These are phyloP conservation scores for Pipistrellus pipistrellus DNA, from an alignment of 2,797 vertebrate species.

Conservation along the genomic window DNA sequence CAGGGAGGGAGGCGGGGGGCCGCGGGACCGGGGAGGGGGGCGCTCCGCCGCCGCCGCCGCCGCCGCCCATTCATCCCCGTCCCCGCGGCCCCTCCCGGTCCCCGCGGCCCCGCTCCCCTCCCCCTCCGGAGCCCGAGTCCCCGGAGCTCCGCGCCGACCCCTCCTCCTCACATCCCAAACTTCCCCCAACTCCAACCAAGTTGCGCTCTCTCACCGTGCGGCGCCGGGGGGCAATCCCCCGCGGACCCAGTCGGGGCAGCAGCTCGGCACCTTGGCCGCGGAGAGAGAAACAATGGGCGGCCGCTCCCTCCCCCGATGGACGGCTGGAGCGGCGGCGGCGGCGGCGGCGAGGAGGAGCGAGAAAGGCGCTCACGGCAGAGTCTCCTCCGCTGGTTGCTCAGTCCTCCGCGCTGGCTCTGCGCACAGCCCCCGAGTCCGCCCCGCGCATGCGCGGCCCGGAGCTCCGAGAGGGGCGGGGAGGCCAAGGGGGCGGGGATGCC, in stretches of 20 bases:
- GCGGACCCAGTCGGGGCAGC: conserved; percentile 72
- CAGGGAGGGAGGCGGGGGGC: background rate
- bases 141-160: background rate
- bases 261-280: conserved; percentile 58
- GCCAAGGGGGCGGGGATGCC: background rate
- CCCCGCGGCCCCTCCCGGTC: background rate
- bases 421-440: background rate
- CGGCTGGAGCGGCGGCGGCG: background rate
- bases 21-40: background rate
- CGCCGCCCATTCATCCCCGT: background rate
- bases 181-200: conserved; percentile 79
- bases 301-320: background rate
- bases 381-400: background rate
- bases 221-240: conserved; percentile 75
- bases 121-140: background rate
- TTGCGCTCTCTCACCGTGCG: conserved; percentile 73
- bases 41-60: background rate
- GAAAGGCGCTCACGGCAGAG: background rate
- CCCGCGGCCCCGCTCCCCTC: background rate
- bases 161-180: conserved; percentile 60
- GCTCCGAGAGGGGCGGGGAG: background rate
- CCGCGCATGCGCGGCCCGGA: conserved; percentile 80
- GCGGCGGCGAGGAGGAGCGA: background rate
- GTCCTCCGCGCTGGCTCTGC: background rate
- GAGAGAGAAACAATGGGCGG: conserved; percentile 40